Percentiles rank a stretch among this genome's conserved stretches.
Conservation (phyloP, 2,888 invertebrate species). For the Elegia similella region DNA sequence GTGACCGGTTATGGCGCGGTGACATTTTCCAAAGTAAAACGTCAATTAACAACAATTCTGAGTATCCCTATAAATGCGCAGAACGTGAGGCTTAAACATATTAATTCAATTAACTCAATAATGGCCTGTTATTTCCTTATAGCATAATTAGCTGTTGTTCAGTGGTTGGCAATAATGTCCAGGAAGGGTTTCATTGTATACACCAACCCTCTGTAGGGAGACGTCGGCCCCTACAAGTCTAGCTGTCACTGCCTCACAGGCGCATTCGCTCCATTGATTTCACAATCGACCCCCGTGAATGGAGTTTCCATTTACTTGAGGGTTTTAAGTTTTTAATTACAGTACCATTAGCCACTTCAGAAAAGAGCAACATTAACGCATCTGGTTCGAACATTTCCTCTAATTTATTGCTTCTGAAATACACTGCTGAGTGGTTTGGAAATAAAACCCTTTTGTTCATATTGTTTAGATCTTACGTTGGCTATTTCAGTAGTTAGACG, state of each 20-base stretch:
- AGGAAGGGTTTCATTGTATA: slow-evolving; percentile 61
- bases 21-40: no score
- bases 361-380: background rate
- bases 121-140: slow-evolving; percentile 28
- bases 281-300: slow-evolving; percentile 47
- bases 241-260: slow-evolving; percentile 45
- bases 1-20: no score
- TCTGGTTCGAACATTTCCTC: slow-evolving; percentile 4
- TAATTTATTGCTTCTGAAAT: slow-evolving; percentile 1
- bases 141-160: slow-evolving; percentile 50
- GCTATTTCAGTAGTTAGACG: background rate
- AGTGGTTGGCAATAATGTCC: slow-evolving; percentile 47
- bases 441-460: background rate
- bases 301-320: slow-evolving; percentile 39
- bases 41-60: background rate
- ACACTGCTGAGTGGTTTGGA: background rate
- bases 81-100: background rate
- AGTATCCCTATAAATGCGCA: background rate
- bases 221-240: slow-evolving; percentile 35
- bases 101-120: slow-evolving; percentile 4
- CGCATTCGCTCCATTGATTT: slow-evolving; percentile 53
- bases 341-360: slow-evolving; percentile 14
- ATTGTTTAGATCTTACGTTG: background rate
- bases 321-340: slow-evolving; percentile 30
- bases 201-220: slow-evolving; percentile 48